Conservation (phyloP, 2,888 invertebrate species). For the Acanthoscelides obtectus region DNA sequence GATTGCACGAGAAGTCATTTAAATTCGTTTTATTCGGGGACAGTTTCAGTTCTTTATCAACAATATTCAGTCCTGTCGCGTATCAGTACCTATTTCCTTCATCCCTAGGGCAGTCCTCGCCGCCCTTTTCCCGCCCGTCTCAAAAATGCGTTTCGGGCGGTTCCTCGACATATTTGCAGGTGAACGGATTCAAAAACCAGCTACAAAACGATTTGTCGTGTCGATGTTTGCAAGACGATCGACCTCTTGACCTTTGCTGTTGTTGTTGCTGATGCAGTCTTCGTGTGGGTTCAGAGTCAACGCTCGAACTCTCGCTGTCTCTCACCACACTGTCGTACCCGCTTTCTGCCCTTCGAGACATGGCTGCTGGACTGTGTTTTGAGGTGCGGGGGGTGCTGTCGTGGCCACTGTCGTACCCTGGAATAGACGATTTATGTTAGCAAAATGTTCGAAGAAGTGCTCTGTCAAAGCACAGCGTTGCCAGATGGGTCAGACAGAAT, state of each 20-base stretch:
- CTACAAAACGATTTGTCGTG: conserved; percentile 68
- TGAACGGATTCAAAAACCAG: conserved; percentile 71
- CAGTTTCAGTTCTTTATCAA: not conserved
- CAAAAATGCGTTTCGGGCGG: conserved; percentile 48
- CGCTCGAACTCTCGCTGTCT: conserved; percentile 83
- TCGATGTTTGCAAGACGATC: conserved; percentile 63
- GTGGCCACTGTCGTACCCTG: conserved; percentile 71
- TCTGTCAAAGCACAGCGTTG: too few relatives aligned
- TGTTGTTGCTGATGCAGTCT: conserved; percentile 45
- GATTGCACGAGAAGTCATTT: too few relatives aligned
- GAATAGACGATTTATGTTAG: too few relatives aligned
- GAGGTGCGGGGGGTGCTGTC: conserved; percentile 79
- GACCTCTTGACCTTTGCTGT: conserved; percentile 4
- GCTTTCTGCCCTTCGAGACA: conserved; percentile 78
- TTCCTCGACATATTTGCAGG: conserved; percentile 69
- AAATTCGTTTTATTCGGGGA: not conserved
- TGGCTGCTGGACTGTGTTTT: conserved; percentile 73
- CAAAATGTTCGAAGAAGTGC: too few relatives aligned
- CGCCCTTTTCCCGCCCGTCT: conserved; percentile 10
- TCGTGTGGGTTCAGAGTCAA: conserved; percentile 65
- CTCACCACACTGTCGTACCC: conserved; percentile 89
- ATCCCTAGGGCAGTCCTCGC: not conserved
- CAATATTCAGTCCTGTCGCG: not conserved
- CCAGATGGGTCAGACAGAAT: too few relatives aligned
- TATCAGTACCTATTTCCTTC: not conserved